A percentile compares a stretch with the other conserved stretches of the same genome.
These are phyloP conservation scores for Drosophila neocordata DNA, from an alignment of 1,140 invertebrate genomes.

Conservation along the genomic window DNA sequence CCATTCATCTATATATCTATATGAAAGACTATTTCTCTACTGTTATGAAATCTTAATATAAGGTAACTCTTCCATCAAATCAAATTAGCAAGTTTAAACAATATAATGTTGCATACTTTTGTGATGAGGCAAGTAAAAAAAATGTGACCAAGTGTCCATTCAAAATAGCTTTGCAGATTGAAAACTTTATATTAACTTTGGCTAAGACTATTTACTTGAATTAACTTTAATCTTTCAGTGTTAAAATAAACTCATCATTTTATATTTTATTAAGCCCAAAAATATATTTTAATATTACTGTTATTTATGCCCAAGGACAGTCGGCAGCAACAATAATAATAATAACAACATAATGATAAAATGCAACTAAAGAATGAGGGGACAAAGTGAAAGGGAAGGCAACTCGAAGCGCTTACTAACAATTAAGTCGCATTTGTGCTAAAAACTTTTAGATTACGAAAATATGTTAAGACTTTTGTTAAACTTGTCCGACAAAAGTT, in stretches of 20 bases:
- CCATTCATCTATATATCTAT: too few species aligned
- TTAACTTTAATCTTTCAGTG: too few species aligned
- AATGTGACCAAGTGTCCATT: too few species aligned
- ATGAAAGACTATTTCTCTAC: too few species aligned
- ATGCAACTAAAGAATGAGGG: neutral
- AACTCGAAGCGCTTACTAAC: constrained; percentile 51
- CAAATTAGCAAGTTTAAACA: too few species aligned
- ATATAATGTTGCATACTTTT: too few species aligned
- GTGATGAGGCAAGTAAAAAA: too few species aligned
- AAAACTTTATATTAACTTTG: too few species aligned
- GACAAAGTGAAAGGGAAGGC: constrained; percentile 16
- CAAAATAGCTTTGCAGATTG: too few species aligned
- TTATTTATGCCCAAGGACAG: constrained; percentile 2
- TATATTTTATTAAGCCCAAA: neutral
- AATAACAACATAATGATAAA: constrained; percentile 15
- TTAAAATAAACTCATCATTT: neutral
- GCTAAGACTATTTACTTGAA: too few species aligned
- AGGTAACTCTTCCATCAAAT: too few species aligned
- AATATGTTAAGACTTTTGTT: constrained; percentile 80
- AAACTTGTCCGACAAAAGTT: constrained; percentile 70
- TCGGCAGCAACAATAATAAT: neutral
- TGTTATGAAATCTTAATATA: too few species aligned
- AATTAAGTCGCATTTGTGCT: constrained; percentile 78
- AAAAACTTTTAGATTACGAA: constrained; percentile 77
- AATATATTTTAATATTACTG: neutral